Evolutionary conservation across 2,888 invertebrate species (phyloP).

Genomic region (Brachyptera risi): DNA sequence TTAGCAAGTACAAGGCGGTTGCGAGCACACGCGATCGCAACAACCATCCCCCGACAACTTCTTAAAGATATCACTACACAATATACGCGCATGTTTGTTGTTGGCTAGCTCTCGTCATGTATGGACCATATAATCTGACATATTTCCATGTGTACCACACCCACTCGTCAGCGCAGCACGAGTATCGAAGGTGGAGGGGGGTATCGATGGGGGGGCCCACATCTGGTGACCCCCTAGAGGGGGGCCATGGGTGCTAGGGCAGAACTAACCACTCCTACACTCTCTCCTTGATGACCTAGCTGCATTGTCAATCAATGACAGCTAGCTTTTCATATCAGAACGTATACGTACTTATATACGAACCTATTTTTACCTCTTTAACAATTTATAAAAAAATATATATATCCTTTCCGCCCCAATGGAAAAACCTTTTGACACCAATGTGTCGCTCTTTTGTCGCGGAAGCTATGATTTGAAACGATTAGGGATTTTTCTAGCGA

Average conservation of each 20-base stretch:
- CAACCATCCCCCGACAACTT: not conserved
- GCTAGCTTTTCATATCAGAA: not conserved
- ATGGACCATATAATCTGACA: no score
- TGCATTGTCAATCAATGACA: not conserved
- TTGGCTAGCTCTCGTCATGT: no score
- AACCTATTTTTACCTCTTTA: constrained; percentile 20
- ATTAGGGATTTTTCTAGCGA: not conserved
- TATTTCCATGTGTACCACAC: constrained; percentile 2
- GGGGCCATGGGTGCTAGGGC: constrained; percentile 13
- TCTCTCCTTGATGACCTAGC: constrained; percentile 3
- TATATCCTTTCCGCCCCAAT: constrained; percentile 10
- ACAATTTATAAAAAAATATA: not conserved
- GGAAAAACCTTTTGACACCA: not conserved
- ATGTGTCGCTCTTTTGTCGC: constrained; percentile 11
- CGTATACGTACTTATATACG: not conserved
- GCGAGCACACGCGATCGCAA: not conserved
- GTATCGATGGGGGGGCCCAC: constrained; percentile 4
- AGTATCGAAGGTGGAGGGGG: no score
- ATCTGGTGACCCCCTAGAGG: constrained; percentile 12
- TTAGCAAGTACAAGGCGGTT: not conserved
- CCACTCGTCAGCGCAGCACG: constrained; percentile 18
- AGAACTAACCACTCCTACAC: constrained; percentile 16
- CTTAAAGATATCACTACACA: not conserved
- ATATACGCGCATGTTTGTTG: not conserved
- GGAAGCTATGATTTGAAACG: not conserved